Percentiles rank a stretch among this genome's conserved stretches.
Evolutionary conservation across 2,888 invertebrate species (phyloP).

Genomic region (Mechanitis mazaeus): DNA sequence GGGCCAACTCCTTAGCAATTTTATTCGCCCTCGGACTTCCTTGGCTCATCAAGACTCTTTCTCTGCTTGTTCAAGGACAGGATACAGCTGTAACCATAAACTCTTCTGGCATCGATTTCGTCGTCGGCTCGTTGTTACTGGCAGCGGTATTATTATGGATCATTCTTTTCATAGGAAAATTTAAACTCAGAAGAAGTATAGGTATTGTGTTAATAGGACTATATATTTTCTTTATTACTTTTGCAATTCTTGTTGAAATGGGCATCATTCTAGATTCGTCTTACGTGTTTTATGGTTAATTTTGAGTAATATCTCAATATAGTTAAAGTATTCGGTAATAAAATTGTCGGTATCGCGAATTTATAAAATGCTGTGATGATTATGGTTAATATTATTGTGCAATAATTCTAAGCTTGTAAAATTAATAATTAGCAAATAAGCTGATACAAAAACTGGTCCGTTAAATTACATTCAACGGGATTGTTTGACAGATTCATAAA

Average conservation of each 20-base stretch:
- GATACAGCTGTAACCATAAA: slow-evolving; percentile 79
- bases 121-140: slow-evolving; percentile 84
- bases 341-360: background rate
- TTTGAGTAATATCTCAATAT: too few relatives aligned
- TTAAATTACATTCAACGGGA: too few relatives aligned
- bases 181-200: slow-evolving; percentile 81
- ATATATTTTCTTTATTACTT: slow-evolving; percentile 83
- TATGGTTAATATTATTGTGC: slow-evolving; percentile 1
- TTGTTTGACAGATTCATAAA: too few relatives aligned
- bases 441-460: too few relatives aligned
- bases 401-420: slow-evolving; percentile 6
- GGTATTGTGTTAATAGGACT: slow-evolving; percentile 80
- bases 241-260: slow-evolving; percentile 87
- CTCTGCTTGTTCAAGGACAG: slow-evolving; percentile 65
- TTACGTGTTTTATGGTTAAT: background rate
- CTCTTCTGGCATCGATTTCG: slow-evolving; percentile 88
- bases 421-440: background rate
- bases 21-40: slow-evolving; percentile 88
- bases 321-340: background rate
- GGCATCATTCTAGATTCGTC: slow-evolving; percentile 74
- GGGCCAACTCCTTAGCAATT: slow-evolving; percentile 91
- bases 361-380: slow-evolving; percentile 17
- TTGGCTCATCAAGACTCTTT: slow-evolving; percentile 86
- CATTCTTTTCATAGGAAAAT: slow-evolving; percentile 81
- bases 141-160: slow-evolving; percentile 84